phyloP scores from a whole-genome alignment of 2,113 vertebrate species.

The Diadophis punctatus region DNA sequence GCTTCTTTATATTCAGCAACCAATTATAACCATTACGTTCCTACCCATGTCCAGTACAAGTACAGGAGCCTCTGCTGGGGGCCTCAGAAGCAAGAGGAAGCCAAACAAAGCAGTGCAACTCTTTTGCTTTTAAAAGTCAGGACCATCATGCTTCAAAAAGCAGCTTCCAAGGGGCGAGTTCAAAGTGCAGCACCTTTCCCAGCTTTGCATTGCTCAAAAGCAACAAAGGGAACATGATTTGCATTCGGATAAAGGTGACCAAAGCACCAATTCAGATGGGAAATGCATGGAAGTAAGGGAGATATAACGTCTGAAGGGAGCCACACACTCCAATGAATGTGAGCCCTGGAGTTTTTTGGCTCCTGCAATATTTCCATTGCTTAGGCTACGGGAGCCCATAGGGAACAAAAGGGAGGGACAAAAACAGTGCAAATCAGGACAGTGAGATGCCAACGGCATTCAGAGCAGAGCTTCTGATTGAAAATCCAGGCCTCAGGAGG shows the following conservation, averaged over 20 bases:
- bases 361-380: background rate
- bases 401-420: background rate
- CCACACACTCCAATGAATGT: background rate
- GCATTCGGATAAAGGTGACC: background rate
- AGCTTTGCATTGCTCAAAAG: background rate
- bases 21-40: background rate
- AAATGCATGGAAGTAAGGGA: background rate
- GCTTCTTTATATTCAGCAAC: background rate
- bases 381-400: background rate
- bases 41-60: background rate
- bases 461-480: background rate
- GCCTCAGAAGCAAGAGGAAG: background rate
- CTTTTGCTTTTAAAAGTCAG: background rate
- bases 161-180: background rate
- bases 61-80: background rate
- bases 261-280: background rate
- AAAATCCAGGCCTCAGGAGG: background rate
- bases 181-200: background rate
- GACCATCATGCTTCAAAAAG: background rate
- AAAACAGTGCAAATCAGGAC: background rate
- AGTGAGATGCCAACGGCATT: background rate
- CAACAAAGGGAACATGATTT: background rate
- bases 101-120: background rate
- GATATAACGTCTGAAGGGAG: background rate
- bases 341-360: background rate